Evolutionary conservation across 2,888 invertebrate genomes (phyloP).

Genomic region (Anthrax anthrax): DNA sequence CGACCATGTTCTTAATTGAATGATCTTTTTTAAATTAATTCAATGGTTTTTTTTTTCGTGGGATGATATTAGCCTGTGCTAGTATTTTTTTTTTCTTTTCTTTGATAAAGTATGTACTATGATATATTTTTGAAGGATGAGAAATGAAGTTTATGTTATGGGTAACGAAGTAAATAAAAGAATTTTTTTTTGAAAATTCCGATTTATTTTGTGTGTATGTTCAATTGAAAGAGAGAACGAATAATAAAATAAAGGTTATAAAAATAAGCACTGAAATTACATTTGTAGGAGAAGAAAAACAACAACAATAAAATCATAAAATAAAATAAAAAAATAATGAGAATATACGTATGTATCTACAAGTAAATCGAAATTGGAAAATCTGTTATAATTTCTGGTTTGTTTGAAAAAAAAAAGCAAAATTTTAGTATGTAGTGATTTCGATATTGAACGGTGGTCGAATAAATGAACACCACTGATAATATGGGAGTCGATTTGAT

Average conservation of each 20-base stretch:
- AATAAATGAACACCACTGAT: not conserved
- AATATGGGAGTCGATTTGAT: not conserved
- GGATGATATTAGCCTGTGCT: slow-evolving; percentile 7
- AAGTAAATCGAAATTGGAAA: slow-evolving; percentile 8
- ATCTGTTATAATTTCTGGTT: slow-evolving; percentile 10
- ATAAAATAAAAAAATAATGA: too few relatives aligned
- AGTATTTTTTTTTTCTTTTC: not conserved
- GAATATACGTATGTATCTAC: too few relatives aligned
- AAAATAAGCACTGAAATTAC: too few relatives aligned
- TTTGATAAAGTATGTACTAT: not conserved
- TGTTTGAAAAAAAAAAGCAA: not conserved
- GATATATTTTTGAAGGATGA: not conserved
- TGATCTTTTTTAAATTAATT: slow-evolving; percentile 18
- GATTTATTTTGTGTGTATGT: too few relatives aligned
- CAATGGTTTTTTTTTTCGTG: too few relatives aligned
- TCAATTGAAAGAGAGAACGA: too few relatives aligned
- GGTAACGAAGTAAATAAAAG: slow-evolving; percentile 1
- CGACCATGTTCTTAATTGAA: slow-evolving; percentile 15
- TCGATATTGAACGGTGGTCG: not conserved
- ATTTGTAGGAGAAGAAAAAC: too few relatives aligned
- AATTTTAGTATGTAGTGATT: not conserved
- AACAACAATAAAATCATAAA: not conserved
- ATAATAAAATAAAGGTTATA: too few relatives aligned
- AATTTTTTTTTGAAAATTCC: not conserved
- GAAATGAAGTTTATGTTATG: not conserved